Percentiles rank a stretch among this genome's conserved stretches.
These are phyloP conservation scores for Fistularia commersonii DNA, from an alignment of 2,797 vertebrate species.

Conservation along the genomic window DNA sequence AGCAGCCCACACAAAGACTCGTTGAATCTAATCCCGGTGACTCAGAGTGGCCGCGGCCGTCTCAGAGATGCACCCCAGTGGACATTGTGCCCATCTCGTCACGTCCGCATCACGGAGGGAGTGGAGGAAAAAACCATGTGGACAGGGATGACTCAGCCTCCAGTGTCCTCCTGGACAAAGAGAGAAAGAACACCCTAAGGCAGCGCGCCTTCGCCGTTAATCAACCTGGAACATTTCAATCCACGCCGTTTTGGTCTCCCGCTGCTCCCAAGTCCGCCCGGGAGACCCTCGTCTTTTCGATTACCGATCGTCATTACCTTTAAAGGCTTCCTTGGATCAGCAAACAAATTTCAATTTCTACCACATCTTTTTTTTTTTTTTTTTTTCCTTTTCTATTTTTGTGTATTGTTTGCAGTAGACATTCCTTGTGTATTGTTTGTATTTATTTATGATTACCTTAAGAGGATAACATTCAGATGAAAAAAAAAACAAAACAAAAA, in stretches of 20 bases:
- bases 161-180: slow-evolving; percentile 41
- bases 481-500: slow-evolving; percentile 48
- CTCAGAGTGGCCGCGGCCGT: not conserved
- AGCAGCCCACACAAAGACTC: slow-evolving; percentile 49
- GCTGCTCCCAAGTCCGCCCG: too few relatives aligned
- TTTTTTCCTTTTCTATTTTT: slow-evolving; percentile 12
- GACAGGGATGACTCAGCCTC: slow-evolving; percentile 51
- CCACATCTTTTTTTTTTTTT: slow-evolving; percentile 61
- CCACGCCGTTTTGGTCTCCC: too few relatives aligned
- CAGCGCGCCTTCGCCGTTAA: slow-evolving; percentile 23
- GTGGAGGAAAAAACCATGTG: slow-evolving; percentile 53
- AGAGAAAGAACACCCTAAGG: slow-evolving; percentile 34
- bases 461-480: slow-evolving; percentile 55
- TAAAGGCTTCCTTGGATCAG: slow-evolving; percentile 63
- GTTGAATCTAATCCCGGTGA: slow-evolving; percentile 29
- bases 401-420: slow-evolving; percentile 92
- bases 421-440: slow-evolving; percentile 94
- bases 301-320: slow-evolving; percentile 67
- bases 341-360: slow-evolving; percentile 77
- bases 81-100: slow-evolving; percentile 54
- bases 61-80: slow-evolving; percentile 35
- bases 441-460: slow-evolving; percentile 99
- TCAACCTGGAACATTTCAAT: slow-evolving; percentile 42
- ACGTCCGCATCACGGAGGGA: slow-evolving; percentile 65
- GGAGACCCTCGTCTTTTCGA: too few relatives aligned